Evolutionary conservation across 1,140 invertebrate genomes (phyloP).

Genomic region (Eciton burchellii): DNA sequence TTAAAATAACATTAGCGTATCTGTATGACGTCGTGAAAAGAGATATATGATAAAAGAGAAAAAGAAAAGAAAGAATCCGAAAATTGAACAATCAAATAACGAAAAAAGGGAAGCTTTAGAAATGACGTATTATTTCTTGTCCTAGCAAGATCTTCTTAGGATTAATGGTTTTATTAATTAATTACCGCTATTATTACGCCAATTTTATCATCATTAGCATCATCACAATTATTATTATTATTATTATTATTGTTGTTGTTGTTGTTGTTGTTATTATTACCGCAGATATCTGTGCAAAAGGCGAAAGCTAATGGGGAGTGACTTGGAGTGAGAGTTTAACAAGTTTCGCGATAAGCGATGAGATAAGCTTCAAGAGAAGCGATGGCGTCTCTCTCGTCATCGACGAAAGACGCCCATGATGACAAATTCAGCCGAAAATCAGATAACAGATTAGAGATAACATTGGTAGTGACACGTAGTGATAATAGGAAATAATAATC

Average conservation of each 20-base stretch:
- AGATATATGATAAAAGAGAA: neutral
- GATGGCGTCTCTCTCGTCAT: slow-evolving; percentile 53
- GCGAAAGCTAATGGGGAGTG: slow-evolving; percentile 29
- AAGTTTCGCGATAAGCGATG: slow-evolving; percentile 25
- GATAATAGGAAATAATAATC: slow-evolving; percentile 6
- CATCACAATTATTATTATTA: slow-evolving; percentile 3
- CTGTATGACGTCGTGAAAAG: neutral
- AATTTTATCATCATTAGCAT: slow-evolving; percentile 25
- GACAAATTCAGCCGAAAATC: neutral
- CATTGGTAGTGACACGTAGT: neutral
- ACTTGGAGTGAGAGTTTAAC: slow-evolving; percentile 22
- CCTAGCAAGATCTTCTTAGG: neutral
- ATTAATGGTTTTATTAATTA: slow-evolving; percentile 3
- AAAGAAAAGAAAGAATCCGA: neutral
- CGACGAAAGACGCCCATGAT: slow-evolving; percentile 37
- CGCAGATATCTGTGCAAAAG: slow-evolving; percentile 2
- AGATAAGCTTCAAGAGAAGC: slow-evolving; percentile 48
- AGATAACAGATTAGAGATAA: neutral
- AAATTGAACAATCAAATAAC: slow-evolving; percentile 30
- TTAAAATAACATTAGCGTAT: too few relatives aligned
- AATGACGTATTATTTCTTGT: neutral
- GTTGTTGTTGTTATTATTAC: slow-evolving; percentile 26
- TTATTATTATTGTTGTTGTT: slow-evolving; percentile 11
- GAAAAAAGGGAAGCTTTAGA: slow-evolving; percentile 2
- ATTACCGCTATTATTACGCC: neutral